phyloP scores from a whole-genome alignment of 2,797 vertebrate species.

The Orientallactaga sibirica region DNA sequence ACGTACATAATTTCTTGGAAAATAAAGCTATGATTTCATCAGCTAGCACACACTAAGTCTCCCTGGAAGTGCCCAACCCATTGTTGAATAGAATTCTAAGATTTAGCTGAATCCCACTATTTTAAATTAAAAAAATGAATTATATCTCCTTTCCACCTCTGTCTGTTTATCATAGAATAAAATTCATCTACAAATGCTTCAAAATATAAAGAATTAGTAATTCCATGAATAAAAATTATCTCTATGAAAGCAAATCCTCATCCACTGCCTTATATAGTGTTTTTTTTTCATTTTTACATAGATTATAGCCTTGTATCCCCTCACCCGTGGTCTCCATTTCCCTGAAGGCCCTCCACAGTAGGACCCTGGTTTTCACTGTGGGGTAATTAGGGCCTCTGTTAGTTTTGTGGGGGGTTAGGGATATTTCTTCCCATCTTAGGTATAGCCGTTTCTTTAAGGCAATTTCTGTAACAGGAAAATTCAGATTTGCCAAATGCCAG shows the following conservation, averaged over 20 bases:
- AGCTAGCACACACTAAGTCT: constrained; percentile 10
- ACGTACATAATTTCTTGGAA: background rate
- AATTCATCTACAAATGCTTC: constrained; percentile 53
- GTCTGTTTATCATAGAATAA: constrained; percentile 50
- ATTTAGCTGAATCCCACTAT: constrained; percentile 18
- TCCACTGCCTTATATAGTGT: background rate
- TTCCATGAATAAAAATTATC: constrained; percentile 49
- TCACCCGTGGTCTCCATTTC: no score
- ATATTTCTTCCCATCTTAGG: no score
- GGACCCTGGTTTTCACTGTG: no score
- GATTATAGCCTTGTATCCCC: no score
- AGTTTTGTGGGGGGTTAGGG: no score
- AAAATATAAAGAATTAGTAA: constrained; percentile 56
- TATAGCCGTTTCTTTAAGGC: background rate
- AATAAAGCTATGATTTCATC: background rate
- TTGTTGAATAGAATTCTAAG: constrained; percentile 32
- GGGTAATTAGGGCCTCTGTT: no score
- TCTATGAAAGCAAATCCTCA: constrained; percentile 53
- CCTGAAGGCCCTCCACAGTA: no score
- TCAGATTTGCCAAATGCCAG: constrained; percentile 41
- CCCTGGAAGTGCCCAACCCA: background rate
- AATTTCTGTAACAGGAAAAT: constrained; percentile 51
- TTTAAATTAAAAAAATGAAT: constrained; percentile 58
- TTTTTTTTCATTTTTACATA: no score
- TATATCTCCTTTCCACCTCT: constrained; percentile 37